Percentiles rank a stretch among this genome's conserved stretches.
Conservation (phyloP, 2,888 invertebrate species). For the Torymus auratus region DNA sequence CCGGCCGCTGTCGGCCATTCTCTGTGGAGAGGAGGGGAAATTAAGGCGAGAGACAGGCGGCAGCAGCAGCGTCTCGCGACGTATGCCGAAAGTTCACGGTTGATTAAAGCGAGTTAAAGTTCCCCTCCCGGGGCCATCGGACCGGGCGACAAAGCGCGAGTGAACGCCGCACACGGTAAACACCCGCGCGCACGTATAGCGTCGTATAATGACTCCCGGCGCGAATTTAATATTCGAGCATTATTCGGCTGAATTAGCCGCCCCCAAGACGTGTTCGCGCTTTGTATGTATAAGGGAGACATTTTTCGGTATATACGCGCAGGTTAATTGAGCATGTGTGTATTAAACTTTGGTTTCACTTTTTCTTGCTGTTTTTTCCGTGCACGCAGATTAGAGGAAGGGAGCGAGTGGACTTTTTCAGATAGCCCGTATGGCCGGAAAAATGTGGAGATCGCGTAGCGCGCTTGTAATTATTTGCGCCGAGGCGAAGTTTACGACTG, state of each 20-base stretch:
- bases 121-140: slow-evolving; percentile 15
- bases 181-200: neutral
- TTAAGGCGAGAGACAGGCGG: slow-evolving; percentile 24
- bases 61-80: slow-evolving; percentile 61
- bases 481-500: too few species aligned
- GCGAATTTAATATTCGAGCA: slow-evolving; percentile 69
- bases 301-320: too few species aligned
- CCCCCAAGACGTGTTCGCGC: neutral
- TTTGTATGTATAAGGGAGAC: too few species aligned
- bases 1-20: too few species aligned
- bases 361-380: too few species aligned
- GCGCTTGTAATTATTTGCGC: too few species aligned
- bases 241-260: slow-evolving; percentile 69
- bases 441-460: too few species aligned
- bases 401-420: too few species aligned
- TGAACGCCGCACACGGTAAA: slow-evolving; percentile 18
- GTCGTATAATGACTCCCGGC: slow-evolving; percentile 55
- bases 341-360: too few species aligned
- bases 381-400: too few species aligned
- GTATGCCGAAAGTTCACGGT: slow-evolving; percentile 68
- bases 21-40: neutral
- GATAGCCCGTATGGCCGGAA: too few species aligned
- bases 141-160: slow-evolving; percentile 36
- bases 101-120: slow-evolving; percentile 70
- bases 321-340: too few species aligned